Base-by-base conservation (phyloP, 1,140 invertebrate genomes). In the Dysdera silvatica region DNA sequence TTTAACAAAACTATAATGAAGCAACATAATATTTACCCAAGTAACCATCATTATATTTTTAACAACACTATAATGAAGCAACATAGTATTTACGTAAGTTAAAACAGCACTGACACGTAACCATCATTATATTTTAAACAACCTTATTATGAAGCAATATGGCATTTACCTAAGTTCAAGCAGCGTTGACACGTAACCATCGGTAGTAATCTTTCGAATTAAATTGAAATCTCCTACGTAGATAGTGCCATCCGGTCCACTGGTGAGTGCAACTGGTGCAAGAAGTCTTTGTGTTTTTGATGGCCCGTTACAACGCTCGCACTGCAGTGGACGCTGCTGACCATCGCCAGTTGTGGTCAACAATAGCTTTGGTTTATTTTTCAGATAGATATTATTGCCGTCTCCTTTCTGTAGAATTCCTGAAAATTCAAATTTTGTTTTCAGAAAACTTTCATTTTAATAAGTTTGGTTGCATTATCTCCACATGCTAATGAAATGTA, bases 191-290 rank as follows among this genome's bases (percentile, higher is more conserved):
- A 97, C 89, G 70, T 84, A 85, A 72, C 91, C 91, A 71, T 92
- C 87, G 2, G 94, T 89, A 20, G 89, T 93, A 43, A 98, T 87
- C 70, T 92, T 83, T 35, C 95, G 82, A 28, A 99, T 88, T 29
- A 95, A 82, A 80, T 98, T 97, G 73, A 95, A 96, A 75, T 98
- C 95, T 1, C 93, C 95, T 6, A 99, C 90, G 75, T 95, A 98
- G 24, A 99, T 82, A 65, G 88, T 93, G 10, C 95, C 96, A 79
- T 98, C 95, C 4, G 92, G 87, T 16, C 91, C 94, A 28, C 89
- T 90, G 4, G 94, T 88, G 31, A 99, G 76, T 4, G 94, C 90
- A 4, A 95, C 89, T 0, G 94, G 95, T 0, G 91, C 91, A 43
- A 97, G 78, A 0, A 99, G 80, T 59, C 85, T 82, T 4, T 89